Conservation (phyloP, 2,888 invertebrate species). For the Cataglyphis livida region DNA sequence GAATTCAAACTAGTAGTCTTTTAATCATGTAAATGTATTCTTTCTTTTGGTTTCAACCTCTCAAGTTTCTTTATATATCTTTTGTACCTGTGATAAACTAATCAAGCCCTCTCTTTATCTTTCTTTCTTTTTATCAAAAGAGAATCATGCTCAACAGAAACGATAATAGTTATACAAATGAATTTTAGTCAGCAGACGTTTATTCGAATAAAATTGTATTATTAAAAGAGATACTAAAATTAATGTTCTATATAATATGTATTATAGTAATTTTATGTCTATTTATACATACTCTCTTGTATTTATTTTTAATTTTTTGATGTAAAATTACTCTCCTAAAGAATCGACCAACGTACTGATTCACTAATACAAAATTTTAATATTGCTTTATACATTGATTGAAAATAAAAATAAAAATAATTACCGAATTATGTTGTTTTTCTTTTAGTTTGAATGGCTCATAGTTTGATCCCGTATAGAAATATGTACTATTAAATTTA, state of each 20-base stretch:
- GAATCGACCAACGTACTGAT: conserved; percentile 84
- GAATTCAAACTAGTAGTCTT: conserved; percentile 55
- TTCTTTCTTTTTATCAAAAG: conserved; percentile 62
- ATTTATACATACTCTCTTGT: conserved; percentile 81
- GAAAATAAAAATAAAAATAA: conserved; percentile 82
- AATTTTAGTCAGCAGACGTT: conserved; percentile 72
- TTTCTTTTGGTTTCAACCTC: conserved; percentile 59
- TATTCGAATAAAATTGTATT: conserved; percentile 67
- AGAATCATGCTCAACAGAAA: conserved; percentile 70
- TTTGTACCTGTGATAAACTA: conserved; percentile 77
- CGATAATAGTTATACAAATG: conserved; percentile 61
- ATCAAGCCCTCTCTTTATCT: conserved; percentile 63
- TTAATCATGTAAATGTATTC: conserved; percentile 59
- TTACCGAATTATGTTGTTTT: conserved; percentile 70
- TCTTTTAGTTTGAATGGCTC: conserved; percentile 21
- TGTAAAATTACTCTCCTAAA: conserved; percentile 79
- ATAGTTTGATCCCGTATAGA: background rate
- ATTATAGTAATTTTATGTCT: conserved; percentile 84
- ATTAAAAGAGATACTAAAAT: conserved; percentile 70
- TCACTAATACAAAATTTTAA: conserved; percentile 83
- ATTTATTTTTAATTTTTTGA: conserved; percentile 84
- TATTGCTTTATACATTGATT: conserved; percentile 85
- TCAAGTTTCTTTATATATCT: conserved; percentile 62
- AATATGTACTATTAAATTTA: background rate
- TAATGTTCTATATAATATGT: conserved; percentile 83